Conservation (phyloP, 1,140 invertebrate species). For the Aradophagus sp. region DNA sequence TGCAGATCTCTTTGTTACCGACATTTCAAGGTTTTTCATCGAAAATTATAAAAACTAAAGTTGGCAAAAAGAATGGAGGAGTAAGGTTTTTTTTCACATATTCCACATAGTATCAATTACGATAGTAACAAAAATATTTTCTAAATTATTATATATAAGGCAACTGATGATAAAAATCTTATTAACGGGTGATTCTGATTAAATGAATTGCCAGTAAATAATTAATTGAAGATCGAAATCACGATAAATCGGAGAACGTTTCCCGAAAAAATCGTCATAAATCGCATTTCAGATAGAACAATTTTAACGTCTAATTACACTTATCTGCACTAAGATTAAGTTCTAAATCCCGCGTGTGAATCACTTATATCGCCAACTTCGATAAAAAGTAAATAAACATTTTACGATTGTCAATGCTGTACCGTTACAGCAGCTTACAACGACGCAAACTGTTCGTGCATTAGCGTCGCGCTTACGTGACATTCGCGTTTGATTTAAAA, state of each 20-base stretch:
- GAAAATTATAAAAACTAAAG: no score
- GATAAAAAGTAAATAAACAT: constrained; percentile 38
- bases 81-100: no score
- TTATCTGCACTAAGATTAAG: constrained; percentile 26
- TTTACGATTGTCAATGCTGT: constrained; percentile 34
- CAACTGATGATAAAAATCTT: constrained; percentile 1
- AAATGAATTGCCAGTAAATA: neutral
- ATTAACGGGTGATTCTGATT: neutral
- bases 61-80: no score
- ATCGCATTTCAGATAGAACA: constrained; percentile 4
- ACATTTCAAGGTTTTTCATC: no score
- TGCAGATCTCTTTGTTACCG: no score
- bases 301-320: constrained; percentile 12
- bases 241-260: neutral
- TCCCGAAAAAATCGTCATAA: no score
- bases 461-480: constrained; percentile 7
- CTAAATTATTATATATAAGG: no score
- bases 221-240: constrained; percentile 1
- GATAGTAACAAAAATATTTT: no score
- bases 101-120: no score
- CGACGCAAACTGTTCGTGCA: constrained; percentile 3
- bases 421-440: constrained; percentile 8
- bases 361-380: constrained; percentile 7
- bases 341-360: constrained; percentile 23
- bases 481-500: constrained; percentile 24